These are phyloP conservation scores for Timema cristinae DNA, from an alignment of 2,888 invertebrate species.

Conservation along the genomic window DNA sequence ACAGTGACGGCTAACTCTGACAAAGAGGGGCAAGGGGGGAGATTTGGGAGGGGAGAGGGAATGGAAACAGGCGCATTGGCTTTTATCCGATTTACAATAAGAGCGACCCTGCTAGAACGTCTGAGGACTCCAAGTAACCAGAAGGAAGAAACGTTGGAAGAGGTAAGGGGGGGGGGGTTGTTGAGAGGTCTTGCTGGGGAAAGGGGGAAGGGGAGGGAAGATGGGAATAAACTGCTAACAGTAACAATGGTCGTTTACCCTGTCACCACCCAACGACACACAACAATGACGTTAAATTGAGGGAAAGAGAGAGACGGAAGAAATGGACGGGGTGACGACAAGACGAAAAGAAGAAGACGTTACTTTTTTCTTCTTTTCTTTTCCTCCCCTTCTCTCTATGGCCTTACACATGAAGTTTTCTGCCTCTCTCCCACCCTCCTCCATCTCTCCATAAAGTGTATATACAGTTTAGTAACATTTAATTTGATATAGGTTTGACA, in stretches of 20 bases:
- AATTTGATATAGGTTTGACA: too few species aligned
- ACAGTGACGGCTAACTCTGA: too few species aligned
- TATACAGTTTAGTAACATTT: too few species aligned
- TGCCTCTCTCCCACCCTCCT: background rate
- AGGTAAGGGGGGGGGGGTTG: background rate
- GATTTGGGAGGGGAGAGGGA: background rate
- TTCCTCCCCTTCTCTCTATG: background rate
- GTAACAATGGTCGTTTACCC: constrained; percentile 16
- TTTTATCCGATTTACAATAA: background rate
- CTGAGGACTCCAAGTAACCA: background rate
- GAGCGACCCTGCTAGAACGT: background rate
- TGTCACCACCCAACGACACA: constrained; percentile 5
- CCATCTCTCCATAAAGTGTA: background rate
- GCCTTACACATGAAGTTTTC: background rate
- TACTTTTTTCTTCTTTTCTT: constrained; percentile 3
- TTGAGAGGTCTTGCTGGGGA: background rate
- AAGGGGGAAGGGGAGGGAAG: background rate
- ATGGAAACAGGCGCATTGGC: background rate
- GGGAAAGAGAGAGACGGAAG: background rate
- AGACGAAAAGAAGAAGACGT: constrained; percentile 7
- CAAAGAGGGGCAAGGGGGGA: background rate
- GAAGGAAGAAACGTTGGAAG: background rate
- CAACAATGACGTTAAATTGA: constrained; percentile 17
- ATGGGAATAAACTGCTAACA: background rate
- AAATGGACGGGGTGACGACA: constrained; percentile 6